Base-by-base conservation (phyloP, 2,797 vertebrate genomes). In the Poecilia velifera region DNA sequence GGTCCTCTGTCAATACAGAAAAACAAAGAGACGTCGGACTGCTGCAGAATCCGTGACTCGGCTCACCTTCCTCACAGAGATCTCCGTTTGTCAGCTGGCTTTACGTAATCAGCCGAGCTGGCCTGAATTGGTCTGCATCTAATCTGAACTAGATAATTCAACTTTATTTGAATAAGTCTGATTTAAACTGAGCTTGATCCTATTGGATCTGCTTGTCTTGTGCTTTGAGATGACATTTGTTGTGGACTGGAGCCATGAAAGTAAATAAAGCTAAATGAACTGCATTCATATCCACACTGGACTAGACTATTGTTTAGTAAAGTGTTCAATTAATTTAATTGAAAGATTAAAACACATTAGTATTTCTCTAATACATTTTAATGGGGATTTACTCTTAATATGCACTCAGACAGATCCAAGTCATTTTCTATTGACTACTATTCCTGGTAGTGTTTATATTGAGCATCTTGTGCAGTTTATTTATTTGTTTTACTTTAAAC, bases 1-100 rank as follows among this genome's bases (percentile, higher is more conserved):
- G 93, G 79, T 99, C 98, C 80, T 99, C 98, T 95, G 84, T 81
- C 86, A 39, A 72, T 57, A 73, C 79, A 62, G 25, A 49, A 66
- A 82, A 73, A 81, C 49, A 88, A 78, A 82, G 68, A 80, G 8
- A 74, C 45, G 49, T 86, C 10, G 5, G 22, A 25, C 25, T 70
- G 39, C 22, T 68, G 36, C 36, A 68, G 13, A 41, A 41, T 45
- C 39, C 2, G 2, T 13, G 66, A 70, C 66, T n/a, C 36, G 45
- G n/a, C 41, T 72, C 43, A 13, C 43, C 25, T 45, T n/a, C 12
- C 41, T 45, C 41, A 70, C 12, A 70, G 66, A 43, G 5, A 43
- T 28, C 25, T 8, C 39, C 6, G 14, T 39, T 39, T 10, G 3
- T 66, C 36, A 39, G 20, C 64, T 41, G 64, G 25, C 12, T n/a